Evolutionary conservation across 2,888 invertebrate species (phyloP).

Genomic region (Epicampocera succincta): DNA sequence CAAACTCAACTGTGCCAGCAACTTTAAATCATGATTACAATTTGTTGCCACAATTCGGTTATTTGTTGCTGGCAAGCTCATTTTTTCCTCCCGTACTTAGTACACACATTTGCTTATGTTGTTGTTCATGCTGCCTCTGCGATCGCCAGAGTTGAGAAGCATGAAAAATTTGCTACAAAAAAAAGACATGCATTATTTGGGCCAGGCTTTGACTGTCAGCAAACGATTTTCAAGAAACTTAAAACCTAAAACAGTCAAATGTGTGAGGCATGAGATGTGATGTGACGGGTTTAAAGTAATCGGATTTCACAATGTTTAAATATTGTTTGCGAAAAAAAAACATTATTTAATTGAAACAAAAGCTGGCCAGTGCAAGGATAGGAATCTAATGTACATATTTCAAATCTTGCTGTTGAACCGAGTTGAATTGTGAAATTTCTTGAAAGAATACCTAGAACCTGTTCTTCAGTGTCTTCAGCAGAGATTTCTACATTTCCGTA

Average conservation of each 20-base stretch:
- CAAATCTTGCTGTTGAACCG: too few species aligned
- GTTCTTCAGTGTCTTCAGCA: too few species aligned
- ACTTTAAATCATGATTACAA: constrained; percentile 56
- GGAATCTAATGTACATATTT: too few species aligned
- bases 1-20: constrained; percentile 31
- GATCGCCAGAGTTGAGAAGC: constrained; percentile 20
- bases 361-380: background rate
- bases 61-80: constrained; percentile 17
- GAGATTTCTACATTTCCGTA: too few species aligned
- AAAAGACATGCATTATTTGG: constrained; percentile 56
- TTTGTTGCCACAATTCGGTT: constrained; percentile 61
- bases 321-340: constrained; percentile 1
- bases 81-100: background rate
- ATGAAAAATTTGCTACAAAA: constrained; percentile 6
- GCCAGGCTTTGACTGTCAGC: constrained; percentile 57
- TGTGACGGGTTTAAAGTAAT: constrained; percentile 7
- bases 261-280: background rate
- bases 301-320: constrained; percentile 50
- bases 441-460: too few species aligned
- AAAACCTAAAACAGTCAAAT: constrained; percentile 47
- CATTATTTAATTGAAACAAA: background rate
- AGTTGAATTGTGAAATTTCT: too few species aligned
- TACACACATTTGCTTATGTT: constrained; percentile 5
- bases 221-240: constrained; percentile 52
- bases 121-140: constrained; percentile 20